Conservation (phyloP, 2,888 invertebrate genomes). For the Cynaeus angustus region DNA sequence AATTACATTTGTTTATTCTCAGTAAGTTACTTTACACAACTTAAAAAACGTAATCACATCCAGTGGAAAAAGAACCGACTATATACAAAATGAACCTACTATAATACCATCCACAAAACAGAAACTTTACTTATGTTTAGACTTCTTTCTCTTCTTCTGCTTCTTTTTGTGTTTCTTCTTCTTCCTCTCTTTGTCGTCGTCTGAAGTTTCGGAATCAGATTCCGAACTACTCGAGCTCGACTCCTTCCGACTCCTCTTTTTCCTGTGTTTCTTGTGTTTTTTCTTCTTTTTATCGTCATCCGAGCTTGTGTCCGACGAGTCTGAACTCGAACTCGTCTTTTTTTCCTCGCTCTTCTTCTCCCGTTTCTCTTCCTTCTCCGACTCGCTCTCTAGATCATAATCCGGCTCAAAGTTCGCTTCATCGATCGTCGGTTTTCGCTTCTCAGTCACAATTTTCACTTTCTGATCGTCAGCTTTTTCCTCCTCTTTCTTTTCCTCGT, state of each 20-base stretch:
- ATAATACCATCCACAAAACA: background rate
- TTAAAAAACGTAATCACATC: conserved; percentile 35
- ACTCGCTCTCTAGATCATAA: conserved; percentile 81
- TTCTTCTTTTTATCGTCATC: conserved; percentile 68
- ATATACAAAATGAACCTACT: conserved; percentile 19
- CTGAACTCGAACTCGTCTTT: conserved; percentile 69
- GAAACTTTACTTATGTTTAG: conserved; percentile 73
- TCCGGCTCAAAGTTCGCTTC: conserved; percentile 85
- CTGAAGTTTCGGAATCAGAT: conserved; percentile 78
- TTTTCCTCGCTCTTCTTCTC: conserved; percentile 60
- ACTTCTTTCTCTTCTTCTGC: conserved; percentile 84
- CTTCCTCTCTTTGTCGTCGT: conserved; percentile 80
- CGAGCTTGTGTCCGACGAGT: conserved; percentile 66
- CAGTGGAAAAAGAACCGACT: conserved; percentile 18
- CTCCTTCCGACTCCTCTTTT: conserved; percentile 77
- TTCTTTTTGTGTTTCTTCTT: conserved; percentile 83
- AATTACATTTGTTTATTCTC: conserved; percentile 15
- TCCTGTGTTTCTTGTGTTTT: conserved; percentile 69
- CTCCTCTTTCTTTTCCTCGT: conserved; percentile 57
- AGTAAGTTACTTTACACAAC: conserved; percentile 24
- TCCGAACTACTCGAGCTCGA: conserved; percentile 79
- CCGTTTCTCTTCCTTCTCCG: conserved; percentile 76
- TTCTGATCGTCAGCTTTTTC: conserved; percentile 62
- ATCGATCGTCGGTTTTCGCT: conserved; percentile 81
- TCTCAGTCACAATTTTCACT: conserved; percentile 63